Evolutionary conservation across 2,888 invertebrate species (phyloP).

Genomic region (Cheilosia impressa): DNA sequence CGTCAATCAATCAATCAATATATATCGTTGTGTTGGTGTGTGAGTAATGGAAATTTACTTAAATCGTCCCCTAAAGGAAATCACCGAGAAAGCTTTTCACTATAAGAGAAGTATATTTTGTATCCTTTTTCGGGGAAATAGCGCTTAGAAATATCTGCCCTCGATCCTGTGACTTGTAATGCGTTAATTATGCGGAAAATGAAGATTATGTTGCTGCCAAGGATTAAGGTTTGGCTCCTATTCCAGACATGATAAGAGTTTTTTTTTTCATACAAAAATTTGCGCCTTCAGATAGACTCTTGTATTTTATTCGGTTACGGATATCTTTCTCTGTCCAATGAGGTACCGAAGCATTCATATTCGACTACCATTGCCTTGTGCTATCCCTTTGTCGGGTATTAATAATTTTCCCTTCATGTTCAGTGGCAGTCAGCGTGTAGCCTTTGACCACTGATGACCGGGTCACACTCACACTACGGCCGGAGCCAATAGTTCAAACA

Average conservation of each 20-base stretch:
- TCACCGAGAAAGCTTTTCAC: background rate
- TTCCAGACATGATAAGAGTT: slow-evolving; percentile 9
- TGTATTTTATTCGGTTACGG: too few relatives aligned
- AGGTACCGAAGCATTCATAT: too few relatives aligned
- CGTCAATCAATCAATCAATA: slow-evolving; percentile 71
- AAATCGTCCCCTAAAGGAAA: slow-evolving; percentile 43
- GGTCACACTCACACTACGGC: too few relatives aligned
- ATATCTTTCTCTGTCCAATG: too few relatives aligned
- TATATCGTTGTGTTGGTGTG: background rate
- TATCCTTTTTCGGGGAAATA: slow-evolving; percentile 11
- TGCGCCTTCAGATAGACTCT: too few relatives aligned
- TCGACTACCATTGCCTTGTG: too few relatives aligned
- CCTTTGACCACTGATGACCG: too few relatives aligned
- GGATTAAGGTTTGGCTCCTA: slow-evolving; percentile 54
- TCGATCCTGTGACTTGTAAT: slow-evolving; percentile 54
- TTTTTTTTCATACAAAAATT: background rate
- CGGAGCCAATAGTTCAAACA: too few relatives aligned
- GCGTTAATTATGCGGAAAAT: slow-evolving; percentile 58
- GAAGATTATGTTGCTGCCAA: slow-evolving; percentile 50
- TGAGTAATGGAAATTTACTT: slow-evolving; percentile 50
- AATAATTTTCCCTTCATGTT: too few relatives aligned
- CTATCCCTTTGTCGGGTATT: too few relatives aligned
- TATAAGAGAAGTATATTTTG: background rate
- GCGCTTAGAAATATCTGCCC: slow-evolving; percentile 5
- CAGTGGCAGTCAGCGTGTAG: too few relatives aligned